Evolutionary conservation across 2,113 vertebrate genomes (phyloP), one percentile per base, ranked within the genome.

Genomic region (Alexandromys fortis): DNA sequence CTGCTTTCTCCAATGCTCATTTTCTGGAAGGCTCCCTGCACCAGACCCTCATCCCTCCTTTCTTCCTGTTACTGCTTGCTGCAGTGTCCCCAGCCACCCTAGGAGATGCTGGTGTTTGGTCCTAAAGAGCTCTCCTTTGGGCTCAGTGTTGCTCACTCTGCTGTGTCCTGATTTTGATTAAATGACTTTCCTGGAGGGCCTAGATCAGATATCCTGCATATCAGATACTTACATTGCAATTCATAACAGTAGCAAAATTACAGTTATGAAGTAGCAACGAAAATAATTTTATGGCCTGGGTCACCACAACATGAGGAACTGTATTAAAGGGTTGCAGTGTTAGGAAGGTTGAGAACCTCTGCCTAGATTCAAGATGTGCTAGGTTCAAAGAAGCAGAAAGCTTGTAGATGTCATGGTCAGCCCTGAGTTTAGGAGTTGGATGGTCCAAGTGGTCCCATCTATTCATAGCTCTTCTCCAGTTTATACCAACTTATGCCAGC

Each of bases 81-180:
- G 28, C 7, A 1, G n/a, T 30, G 8, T 9, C 12, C 22, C 3
- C 6, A 5, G 55, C 2, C 35, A 17, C 0, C 5, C n/a, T 38
- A 26, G 52, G 35, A 58, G 35, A 30, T 0, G 10, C 42, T 88
- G 11, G 26, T 2, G 75, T 72, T 52, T 72, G 38, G 21, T 65
- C 17, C 68, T 45, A 1, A 47, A 42, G 38, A 76, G 38, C 42
- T 76, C 42, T 28, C 13, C 75, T 76, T 28, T 13, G 2, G 75
- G 24, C 75, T 76, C 42, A 76, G 2, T 76, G 75, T 45, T 5
- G 0, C 75, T 45, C 24, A 0, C 75, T 47, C 24, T 76, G 42
- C 12, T 28, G 75, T 28, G 9, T 22, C 42, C 30, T 38, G 11
- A n/a, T 14, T 26, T 47, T 17, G 17, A 10, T 76, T 63, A 19